Base-by-base conservation (phyloP, 2,113 vertebrate genomes). In the Trematomus loennbergii region DNA sequence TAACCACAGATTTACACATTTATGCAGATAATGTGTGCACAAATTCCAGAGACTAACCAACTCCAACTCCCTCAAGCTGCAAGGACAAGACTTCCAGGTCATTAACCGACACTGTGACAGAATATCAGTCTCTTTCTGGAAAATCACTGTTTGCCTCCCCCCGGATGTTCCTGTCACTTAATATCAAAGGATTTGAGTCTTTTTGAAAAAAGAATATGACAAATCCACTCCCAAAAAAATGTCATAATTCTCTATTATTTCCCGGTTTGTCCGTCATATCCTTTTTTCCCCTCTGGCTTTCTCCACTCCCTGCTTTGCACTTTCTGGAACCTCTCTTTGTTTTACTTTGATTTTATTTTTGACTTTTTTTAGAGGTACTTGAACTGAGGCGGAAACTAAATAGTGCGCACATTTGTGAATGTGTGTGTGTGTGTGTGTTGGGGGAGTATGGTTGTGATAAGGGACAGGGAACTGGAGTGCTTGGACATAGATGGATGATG, bases 31-130 rank as follows among this genome's bases (percentile, higher is more conserved):
- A 53, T 81, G 62, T 65, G 40, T 20, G 40, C 61, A 13, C 95
- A 93, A 95, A 96, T 97, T 97, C 96, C 95, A 95, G 79, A 93
- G 91, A 93, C 95, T 93, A 94, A 94, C 86, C 81, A 88, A 93
- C 90, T 90, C 94, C 92, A 93, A 95, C 96, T 96, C 96, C 95
- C 95, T 96, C 93, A 79, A 91, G 85, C 72, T 91, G 18, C 55
- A 64, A 86, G 92, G 85, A 91, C 83, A 87, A 84, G 88, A 80
- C 89, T 88, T 91, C 85, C 85, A 90, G 88, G 92, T 89, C 92
- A 60, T 83, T 88, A 89, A 89, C 91, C 89, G 75, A 62, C 64
- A 54, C 67, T 66, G 63, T 83, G 87, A 87, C 88, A 81, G 69
- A 84, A 61, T 43, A 90, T 93, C 62, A 43, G 64, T 89, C 83